Conservation (phyloP, 2,113 vertebrate species). For the Cheirogaleus medius region DNA sequence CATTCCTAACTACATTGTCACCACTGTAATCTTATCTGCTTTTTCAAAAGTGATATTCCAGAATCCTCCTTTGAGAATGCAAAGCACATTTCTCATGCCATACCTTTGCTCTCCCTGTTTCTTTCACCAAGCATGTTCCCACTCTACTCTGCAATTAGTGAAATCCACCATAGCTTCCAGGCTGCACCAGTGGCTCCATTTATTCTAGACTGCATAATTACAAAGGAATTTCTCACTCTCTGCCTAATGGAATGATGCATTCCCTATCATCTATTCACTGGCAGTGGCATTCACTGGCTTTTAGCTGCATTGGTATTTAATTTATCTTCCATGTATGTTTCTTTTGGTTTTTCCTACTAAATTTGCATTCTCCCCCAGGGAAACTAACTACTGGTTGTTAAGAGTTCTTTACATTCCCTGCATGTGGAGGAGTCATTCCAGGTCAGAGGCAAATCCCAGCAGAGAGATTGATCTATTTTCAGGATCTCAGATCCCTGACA, state of each 20-base stretch:
- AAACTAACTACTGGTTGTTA: neutral
- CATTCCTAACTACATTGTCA: neutral
- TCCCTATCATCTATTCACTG: neutral
- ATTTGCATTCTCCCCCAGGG: neutral
- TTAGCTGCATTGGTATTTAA: neutral
- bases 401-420: neutral
- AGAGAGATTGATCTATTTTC: constrained; percentile 16
- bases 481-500: neutral
- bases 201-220: neutral
- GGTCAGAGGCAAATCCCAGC: neutral
- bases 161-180: neutral
- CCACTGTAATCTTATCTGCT: neutral
- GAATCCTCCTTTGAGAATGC: neutral
- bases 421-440: neutral
- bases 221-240: neutral
- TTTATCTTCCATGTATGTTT: neutral
- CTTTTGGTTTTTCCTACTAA: neutral
- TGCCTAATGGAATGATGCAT: neutral
- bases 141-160: neutral
- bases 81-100: neutral
- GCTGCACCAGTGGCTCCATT: neutral
- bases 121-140: neutral
- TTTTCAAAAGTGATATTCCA: neutral
- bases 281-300: neutral
- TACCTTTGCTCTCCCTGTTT: neutral